Base-by-base conservation (phyloP, 2,797 vertebrate species). In the Lagocephalus sceleratus region DNA sequence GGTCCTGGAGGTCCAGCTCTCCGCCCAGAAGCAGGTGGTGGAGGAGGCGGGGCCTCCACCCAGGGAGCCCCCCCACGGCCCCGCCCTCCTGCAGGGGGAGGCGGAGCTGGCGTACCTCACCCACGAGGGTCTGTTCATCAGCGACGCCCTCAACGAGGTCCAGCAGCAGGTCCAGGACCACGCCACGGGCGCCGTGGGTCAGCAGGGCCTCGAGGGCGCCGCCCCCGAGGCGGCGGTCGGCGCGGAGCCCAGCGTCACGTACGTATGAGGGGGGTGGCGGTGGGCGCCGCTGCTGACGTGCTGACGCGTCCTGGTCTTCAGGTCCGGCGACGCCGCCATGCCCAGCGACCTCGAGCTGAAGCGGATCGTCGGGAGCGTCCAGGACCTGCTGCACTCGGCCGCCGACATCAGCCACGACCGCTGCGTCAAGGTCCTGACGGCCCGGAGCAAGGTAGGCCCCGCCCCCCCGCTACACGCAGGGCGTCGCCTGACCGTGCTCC, bases 51-150 rank as follows among this genome's bases (percentile, higher is more conserved):
- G 57, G 0, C 82, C 90, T 8, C 73, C 43, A 21, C 20, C 9
- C 60, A 56, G 32, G 68, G 83, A 0, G 26, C 38, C 0, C 47
- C 74, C 39, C 85, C 44, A 8, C 5, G 43, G 26, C 23, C 50
- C 57, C 0, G 22, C 60, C 9, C 55, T 47, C 29, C 54, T 38
- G 47, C 42, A 66, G 73, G 89, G 93, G 67, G 94, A 94, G 69
- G 87, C 92, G 0, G 95, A 97, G 79, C 90, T 99, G 62, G 95
- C 95, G 57, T 97, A 96, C 83, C 92, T 98, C 83, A 98, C 94
- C 15, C 95, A 98, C 0, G 96, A 98, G 80, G 95, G 95, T 53
- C 82, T 97, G 84, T 99, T 99, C 75, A 95, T 99, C 76, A 99
- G 96, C 12, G 96, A 98, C 0, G 95, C 95, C 0, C 90, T 96